These are phyloP conservation scores for Pangasius sanitwongsei DNA, from an alignment of 2,797 vertebrate species.

Conservation along the genomic window DNA sequence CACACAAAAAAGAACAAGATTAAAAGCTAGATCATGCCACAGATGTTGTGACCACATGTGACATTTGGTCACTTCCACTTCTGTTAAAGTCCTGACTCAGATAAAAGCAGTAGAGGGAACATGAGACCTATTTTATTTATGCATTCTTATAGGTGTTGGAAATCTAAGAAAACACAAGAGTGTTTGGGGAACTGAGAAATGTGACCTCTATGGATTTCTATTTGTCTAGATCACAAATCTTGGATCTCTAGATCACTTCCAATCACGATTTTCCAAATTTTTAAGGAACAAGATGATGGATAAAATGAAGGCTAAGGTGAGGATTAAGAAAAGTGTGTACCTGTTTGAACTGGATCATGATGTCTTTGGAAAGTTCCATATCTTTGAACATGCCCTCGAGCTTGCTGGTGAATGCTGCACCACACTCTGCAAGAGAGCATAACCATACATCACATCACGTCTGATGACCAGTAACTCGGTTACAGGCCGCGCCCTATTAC, in stretches of 20 bases:
- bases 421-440: constrained; percentile 84
- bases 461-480: not conserved
- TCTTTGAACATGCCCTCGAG: constrained; percentile 99
- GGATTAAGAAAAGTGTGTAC: constrained; percentile 64
- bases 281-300: not conserved
- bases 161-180: not conserved
- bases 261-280: not conserved
- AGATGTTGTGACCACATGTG: constrained; percentile 21
- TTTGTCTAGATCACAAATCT: not conserved
- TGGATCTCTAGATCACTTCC: too few species aligned
- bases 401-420: constrained; percentile 98
- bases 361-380: constrained; percentile 99
- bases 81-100: not conserved
- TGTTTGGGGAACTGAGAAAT: not conserved
- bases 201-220: not conserved
- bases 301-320: not conserved
- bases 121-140: not conserved
- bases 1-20: too few species aligned
- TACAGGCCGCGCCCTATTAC: not conserved
- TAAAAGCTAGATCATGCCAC: not conserved
- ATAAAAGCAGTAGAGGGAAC: not conserved
- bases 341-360: constrained; percentile 99
- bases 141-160: not conserved
- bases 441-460: not conserved
- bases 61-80: constrained; percentile 14